Evolutionary conservation across 2,797 vertebrate species (phyloP).

Genomic region (Phataginus tricuspis): DNA sequence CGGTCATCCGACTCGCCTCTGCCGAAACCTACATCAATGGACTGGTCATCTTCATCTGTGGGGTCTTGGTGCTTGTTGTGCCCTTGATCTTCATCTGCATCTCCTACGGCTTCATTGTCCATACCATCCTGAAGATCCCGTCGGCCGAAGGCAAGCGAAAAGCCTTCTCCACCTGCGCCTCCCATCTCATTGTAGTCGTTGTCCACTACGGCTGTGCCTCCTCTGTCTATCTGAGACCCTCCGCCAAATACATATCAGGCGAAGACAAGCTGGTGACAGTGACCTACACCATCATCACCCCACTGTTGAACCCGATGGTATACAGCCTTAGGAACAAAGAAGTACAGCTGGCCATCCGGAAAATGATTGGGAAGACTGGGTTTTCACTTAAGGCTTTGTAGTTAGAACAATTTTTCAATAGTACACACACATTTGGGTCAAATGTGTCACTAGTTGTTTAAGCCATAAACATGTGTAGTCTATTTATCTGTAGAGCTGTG

Average conservation of each 20-base stretch:
- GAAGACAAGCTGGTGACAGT: conserved; percentile 66
- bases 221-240: conserved; percentile 65
- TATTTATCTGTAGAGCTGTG: neutral
- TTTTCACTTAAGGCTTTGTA: conserved; percentile 34
- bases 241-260: conserved; percentile 37
- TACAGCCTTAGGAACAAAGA: conserved; percentile 71
- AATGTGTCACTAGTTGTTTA: neutral
- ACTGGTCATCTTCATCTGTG: conserved; percentile 61
- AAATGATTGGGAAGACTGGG: neutral
- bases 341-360: conserved; percentile 34
- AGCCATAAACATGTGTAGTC: neutral
- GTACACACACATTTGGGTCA: neutral
- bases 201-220: conserved; percentile 71
- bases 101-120: conserved; percentile 74
- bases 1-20: conserved; percentile 48
- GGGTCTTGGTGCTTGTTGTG: conserved; percentile 54
- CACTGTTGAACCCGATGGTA: conserved; percentile 67
- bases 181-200: conserved; percentile 76
- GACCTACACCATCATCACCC: conserved; percentile 67
- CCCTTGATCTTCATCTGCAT: conserved; percentile 60
- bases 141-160: conserved; percentile 70
- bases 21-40: conserved; percentile 21
- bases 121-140: conserved; percentile 68
- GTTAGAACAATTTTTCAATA: neutral
- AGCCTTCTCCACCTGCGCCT: conserved; percentile 78